Evolutionary conservation across 2,888 invertebrate genomes (phyloP).

Genomic region (Mesochorus sp.): DNA sequence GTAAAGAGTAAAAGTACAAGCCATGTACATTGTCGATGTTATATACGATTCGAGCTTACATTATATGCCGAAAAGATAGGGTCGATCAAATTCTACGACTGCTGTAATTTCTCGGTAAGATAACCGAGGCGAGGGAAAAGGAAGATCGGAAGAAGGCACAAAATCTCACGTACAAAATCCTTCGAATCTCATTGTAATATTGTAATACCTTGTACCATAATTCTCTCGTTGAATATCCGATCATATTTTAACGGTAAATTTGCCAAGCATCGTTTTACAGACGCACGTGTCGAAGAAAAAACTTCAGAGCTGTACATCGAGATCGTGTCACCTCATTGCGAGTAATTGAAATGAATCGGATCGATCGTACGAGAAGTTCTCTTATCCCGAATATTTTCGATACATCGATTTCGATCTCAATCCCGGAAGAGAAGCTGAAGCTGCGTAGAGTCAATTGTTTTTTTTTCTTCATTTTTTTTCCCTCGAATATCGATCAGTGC

Average conservation of each 20-base stretch:
- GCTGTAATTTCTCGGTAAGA: conserved; percentile 18
- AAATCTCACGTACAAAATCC: conserved; percentile 54
- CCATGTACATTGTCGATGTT: neutral
- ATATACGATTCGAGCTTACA: neutral
- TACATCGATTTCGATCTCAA: too few relatives aligned
- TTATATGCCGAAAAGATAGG: conserved; percentile 31
- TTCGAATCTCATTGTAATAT: conserved; percentile 55
- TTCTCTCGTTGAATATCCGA: conserved; percentile 11
- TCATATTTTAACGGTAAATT: conserved; percentile 57
- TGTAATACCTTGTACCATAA: conserved; percentile 24
- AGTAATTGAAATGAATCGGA: too few relatives aligned
- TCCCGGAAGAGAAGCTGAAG: too few relatives aligned
- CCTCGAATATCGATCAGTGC: conserved; percentile 62
- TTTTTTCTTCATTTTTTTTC: conserved; percentile 2
- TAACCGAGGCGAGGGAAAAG: conserved; percentile 14
- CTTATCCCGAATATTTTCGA: too few relatives aligned
- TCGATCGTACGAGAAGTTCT: too few relatives aligned
- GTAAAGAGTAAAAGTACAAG: conserved; percentile 17
- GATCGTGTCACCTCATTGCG: too few relatives aligned
- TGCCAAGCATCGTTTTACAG: conserved; percentile 18
- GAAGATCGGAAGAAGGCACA: neutral
- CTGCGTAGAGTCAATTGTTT: neutral
- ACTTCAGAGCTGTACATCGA: too few relatives aligned
- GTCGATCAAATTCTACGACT: conserved; percentile 39
- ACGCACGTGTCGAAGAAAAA: neutral